phyloP scores from a whole-genome alignment of 2,797 vertebrate genomes.

The Periparus ater region DNA sequence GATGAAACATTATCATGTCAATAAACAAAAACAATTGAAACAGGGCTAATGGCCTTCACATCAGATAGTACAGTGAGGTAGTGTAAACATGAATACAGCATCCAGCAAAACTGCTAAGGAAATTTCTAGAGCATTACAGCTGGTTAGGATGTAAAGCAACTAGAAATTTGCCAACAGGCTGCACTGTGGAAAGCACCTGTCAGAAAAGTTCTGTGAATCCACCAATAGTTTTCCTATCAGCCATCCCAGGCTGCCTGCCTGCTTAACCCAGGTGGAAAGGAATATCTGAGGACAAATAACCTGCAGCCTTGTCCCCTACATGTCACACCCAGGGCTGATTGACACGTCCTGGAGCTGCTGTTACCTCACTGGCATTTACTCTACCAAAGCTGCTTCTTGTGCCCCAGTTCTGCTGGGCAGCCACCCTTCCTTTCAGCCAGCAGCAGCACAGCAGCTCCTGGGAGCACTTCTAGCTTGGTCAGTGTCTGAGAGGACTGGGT shows the following conservation, averaged over 20 bases:
- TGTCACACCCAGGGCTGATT: not conserved
- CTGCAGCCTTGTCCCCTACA: not conserved
- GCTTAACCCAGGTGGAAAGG: not conserved
- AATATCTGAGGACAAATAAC: not conserved
- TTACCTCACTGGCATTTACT: not conserved
- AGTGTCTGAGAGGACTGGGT: not conserved
- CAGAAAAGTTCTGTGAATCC: not conserved
- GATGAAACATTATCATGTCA: slow-evolving; percentile 59
- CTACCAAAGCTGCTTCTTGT: not conserved
- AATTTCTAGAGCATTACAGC: slow-evolving; percentile 36
- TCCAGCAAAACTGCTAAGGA: slow-evolving; percentile 57
- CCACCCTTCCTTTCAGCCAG: not conserved
- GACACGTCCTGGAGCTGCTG: not conserved
- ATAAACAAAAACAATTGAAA: slow-evolving; percentile 60
- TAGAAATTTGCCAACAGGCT: not conserved
- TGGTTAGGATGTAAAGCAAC: slow-evolving; percentile 25
- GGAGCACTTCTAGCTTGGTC: rapidly evolving
- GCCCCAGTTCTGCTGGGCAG: not conserved
- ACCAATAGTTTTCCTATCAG: not conserved
- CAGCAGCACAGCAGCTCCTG: not conserved
- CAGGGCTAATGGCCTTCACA: slow-evolving; percentile 45
- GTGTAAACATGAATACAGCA: slow-evolving; percentile 49
- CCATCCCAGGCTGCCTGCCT: not conserved
- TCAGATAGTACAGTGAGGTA: slow-evolving; percentile 31
- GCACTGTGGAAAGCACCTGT: not conserved